phyloP scores from a whole-genome alignment of 2,888 invertebrate genomes.

The Rhamphomyia laevipes region DNA sequence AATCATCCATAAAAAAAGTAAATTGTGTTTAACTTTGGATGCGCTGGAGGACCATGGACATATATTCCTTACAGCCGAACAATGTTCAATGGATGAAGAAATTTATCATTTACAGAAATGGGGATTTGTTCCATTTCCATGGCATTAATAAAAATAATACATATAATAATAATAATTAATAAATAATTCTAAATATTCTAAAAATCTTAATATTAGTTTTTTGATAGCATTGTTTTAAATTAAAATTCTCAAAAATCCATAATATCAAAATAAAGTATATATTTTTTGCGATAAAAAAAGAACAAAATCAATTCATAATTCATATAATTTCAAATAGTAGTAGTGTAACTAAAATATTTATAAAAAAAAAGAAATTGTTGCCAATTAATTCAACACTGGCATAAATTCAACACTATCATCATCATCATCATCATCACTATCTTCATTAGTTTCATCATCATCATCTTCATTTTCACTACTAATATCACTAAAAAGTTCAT shows the following conservation, averaged over 20 bases:
- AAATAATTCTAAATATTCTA: too few relatives aligned
- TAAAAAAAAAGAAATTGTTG: not conserved
- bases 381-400: not conserved
- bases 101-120: constrained; percentile 28
- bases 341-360: too few relatives aligned
- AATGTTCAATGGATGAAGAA: constrained; percentile 26
- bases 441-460: not conserved
- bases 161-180: too few relatives aligned
- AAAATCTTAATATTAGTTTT: too few relatives aligned
- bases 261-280: too few relatives aligned
- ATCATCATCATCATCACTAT: not conserved
- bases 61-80: constrained; percentile 23
- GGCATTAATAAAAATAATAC: constrained; percentile 16
- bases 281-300: too few relatives aligned
- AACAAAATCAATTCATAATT: too few relatives aligned
- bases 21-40: constrained; percentile 30
- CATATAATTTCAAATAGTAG: too few relatives aligned
- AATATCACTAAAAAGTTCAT: not conserved
- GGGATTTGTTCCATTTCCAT: constrained; percentile 33
- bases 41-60: constrained; percentile 11
- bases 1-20: constrained; percentile 27
- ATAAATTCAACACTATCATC: not conserved
- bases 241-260: too few relatives aligned
- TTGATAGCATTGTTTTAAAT: too few relatives aligned
- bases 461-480: not conserved